These are phyloP conservation scores for Drosophila willistoni DNA, from an alignment of 1,140 invertebrate genomes.

Conservation along the genomic window DNA sequence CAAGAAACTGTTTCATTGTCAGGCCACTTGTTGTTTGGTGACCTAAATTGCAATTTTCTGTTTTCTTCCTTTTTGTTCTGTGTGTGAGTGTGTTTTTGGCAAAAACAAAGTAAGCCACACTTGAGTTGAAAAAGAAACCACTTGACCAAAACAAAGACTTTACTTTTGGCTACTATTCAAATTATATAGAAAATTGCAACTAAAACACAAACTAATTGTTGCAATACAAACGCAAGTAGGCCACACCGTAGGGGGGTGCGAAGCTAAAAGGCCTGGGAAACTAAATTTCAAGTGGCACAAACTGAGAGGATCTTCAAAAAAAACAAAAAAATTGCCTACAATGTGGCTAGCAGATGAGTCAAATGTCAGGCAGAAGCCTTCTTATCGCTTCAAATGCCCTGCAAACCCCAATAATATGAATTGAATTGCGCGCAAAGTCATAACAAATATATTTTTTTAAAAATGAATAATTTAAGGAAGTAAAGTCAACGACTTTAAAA, in stretches of 20 bases:
- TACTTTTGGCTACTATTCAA: constrained; percentile 68
- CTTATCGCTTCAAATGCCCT: constrained; percentile 46
- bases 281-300: constrained; percentile 54
- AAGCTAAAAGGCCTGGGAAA: constrained; percentile 53
- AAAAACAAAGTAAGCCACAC: constrained; percentile 48
- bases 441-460: constrained; percentile 21
- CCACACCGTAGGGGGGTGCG: constrained; percentile 37
- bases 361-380: constrained; percentile 35
- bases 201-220: constrained; percentile 77
- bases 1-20: constrained; percentile 65
- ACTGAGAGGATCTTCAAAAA: constrained; percentile 6
- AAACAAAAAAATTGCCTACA: constrained; percentile 32
- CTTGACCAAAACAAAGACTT: constrained; percentile 53
- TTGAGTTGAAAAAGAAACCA: constrained; percentile 40
- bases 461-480: neutral
- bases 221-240: constrained; percentile 30
- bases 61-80: neutral
- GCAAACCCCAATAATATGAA: constrained; percentile 65
- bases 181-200: constrained; percentile 74
- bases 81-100: constrained; percentile 43
- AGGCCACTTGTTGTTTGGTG: constrained; percentile 71
- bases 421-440: constrained; percentile 71
- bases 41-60: constrained; percentile 60
- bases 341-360: constrained; percentile 70
- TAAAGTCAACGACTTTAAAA: no score